A percentile compares a stretch with the other conserved stretches of the same genome.
phyloP scores from a whole-genome alignment of 2,113 vertebrate genomes.

The Rhombomys opimus region DNA sequence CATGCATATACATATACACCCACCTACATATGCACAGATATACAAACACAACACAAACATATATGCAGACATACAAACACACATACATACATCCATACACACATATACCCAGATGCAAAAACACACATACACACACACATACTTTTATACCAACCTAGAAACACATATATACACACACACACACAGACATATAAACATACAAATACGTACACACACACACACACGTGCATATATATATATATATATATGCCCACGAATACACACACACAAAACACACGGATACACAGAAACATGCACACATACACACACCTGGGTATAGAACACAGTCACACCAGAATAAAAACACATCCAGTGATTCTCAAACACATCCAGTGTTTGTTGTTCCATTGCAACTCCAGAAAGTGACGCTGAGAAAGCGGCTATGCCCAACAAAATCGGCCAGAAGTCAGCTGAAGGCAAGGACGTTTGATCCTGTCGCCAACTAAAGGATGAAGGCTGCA shows the following conservation, averaged over 20 bases:
- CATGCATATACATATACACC: neutral
- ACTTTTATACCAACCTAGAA: neutral
- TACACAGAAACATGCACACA: neutral
- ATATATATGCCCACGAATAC: neutral
- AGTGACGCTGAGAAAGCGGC: neutral
- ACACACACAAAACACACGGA: neutral
- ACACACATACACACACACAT: neutral
- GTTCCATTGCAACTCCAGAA: neutral
- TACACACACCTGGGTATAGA: neutral
- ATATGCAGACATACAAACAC: neutral
- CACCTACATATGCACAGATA: neutral
- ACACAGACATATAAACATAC: neutral
- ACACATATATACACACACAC: neutral
- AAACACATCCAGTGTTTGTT: neutral
- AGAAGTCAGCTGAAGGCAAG: fast-evolving
- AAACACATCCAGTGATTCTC: neutral
- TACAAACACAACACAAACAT: neutral
- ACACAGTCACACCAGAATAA: neutral
- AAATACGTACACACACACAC: neutral
- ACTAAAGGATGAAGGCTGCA: neutral
- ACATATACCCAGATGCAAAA: neutral
- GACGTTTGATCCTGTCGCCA: neutral
- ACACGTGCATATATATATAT: neutral
- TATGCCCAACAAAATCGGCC: fast-evolving
- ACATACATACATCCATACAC: neutral